Percentiles rank a stretch among this genome's conserved stretches.
phyloP scores from a whole-genome alignment of 1,140 invertebrate species.

The Leptinotarsa lineolata region DNA sequence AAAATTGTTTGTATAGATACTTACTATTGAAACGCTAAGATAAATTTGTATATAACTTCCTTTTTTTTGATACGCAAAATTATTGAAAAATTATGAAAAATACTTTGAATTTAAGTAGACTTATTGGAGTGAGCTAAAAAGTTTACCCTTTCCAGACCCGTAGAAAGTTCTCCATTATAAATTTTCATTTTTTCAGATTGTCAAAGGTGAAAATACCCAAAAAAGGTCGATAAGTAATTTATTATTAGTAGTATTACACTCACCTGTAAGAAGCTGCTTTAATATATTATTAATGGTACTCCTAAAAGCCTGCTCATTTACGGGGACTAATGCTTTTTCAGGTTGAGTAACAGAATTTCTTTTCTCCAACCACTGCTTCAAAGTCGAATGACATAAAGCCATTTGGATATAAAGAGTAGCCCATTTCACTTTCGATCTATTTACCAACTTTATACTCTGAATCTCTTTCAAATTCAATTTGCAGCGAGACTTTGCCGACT shows the following conservation, averaged over 20 bases:
- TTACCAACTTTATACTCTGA: slow-evolving; percentile 29
- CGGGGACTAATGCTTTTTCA: slow-evolving; percentile 41
- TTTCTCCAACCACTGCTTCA: slow-evolving; percentile 72
- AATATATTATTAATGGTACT: slow-evolving; percentile 64
- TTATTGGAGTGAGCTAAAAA: too few species aligned
- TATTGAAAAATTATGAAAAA: too few species aligned
- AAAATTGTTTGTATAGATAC: too few species aligned
- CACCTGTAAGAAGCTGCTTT: slow-evolving; percentile 68
- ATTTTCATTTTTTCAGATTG: background rate
- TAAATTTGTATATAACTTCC: too few species aligned
- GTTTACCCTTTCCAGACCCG: too few species aligned
- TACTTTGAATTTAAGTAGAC: too few species aligned
- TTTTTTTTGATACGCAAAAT: too few species aligned
- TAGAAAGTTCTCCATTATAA: background rate
- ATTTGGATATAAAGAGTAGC: slow-evolving; percentile 81
- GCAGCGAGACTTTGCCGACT: slow-evolving; percentile 45
- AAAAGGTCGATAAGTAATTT: too few species aligned
- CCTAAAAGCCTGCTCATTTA: slow-evolving; percentile 34
- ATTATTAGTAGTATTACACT: background rate
- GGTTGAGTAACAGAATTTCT: slow-evolving; percentile 59
- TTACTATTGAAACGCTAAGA: too few species aligned
- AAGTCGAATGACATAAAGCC: slow-evolving; percentile 74
- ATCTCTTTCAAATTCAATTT: slow-evolving; percentile 47
- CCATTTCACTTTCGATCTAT: slow-evolving; percentile 61
- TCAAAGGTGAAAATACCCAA: too few species aligned